Conservation (phyloP, 2,888 invertebrate species). For the Asteroscopus sphinx region DNA sequence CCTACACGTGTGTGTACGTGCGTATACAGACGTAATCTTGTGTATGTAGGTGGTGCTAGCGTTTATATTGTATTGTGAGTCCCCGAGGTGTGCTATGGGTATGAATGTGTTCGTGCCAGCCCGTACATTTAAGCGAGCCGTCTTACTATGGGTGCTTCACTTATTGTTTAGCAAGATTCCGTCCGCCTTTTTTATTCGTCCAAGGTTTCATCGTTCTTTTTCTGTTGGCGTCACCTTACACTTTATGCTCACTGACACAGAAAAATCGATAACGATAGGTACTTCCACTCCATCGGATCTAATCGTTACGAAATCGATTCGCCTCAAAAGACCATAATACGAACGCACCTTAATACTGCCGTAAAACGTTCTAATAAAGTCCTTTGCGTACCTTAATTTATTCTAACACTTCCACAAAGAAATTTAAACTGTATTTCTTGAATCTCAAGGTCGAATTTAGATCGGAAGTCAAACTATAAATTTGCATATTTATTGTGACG, state of each 20-base stretch:
- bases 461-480: slow-evolving; percentile 8
- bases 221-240: too few relatives aligned
- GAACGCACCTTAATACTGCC: slow-evolving; percentile 26
- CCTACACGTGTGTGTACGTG: too few relatives aligned
- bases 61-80: too few relatives aligned
- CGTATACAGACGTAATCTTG: too few relatives aligned
- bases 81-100: too few relatives aligned
- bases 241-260: background rate
- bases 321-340: slow-evolving; percentile 20
- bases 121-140: too few relatives aligned
- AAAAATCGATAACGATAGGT: background rate
- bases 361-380: slow-evolving; percentile 42
- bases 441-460: background rate
- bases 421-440: slow-evolving; percentile 19
- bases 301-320: slow-evolving; percentile 21
- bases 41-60: too few relatives aligned
- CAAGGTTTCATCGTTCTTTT: too few relatives aligned
- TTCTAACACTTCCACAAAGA: slow-evolving; percentile 4
- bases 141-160: too few relatives aligned
- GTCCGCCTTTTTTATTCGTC: too few relatives aligned
- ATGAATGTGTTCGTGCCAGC: too few relatives aligned
- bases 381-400: slow-evolving; percentile 28
- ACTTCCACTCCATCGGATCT: background rate
- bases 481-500: slow-evolving; percentile 40
- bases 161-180: too few relatives aligned